These are phyloP conservation scores for Manis javanica DNA, from an alignment of 2,797 vertebrate genomes.

Conservation along the genomic window DNA sequence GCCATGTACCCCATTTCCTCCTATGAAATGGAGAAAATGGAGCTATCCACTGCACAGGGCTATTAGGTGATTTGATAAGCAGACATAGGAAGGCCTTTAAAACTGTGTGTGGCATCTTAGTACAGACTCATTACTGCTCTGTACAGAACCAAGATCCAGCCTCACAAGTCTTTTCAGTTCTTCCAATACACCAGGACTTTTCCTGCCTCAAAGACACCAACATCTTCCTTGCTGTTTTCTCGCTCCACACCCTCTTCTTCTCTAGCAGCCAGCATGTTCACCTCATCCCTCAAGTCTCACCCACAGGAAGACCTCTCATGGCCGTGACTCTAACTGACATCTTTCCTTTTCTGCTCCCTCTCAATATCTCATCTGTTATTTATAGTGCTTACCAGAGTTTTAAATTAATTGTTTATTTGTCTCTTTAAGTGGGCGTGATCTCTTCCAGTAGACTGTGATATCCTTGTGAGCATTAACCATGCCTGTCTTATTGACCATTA, in stretches of 20 bases:
- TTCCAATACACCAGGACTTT: not conserved
- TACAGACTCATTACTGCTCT: not conserved
- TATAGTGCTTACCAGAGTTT: not conserved
- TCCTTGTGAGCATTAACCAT: not conserved
- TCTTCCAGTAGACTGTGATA: not conserved
- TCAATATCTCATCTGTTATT: not conserved
- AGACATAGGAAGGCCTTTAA: not conserved
- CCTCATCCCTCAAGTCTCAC: not conserved
- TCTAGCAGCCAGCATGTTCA: not conserved
- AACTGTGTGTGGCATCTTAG: not conserved
- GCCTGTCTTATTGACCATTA: not conserved
- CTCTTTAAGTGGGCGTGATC: not conserved
- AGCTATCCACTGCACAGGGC: not conserved
- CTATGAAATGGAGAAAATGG: not conserved
- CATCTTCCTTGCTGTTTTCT: not conserved
- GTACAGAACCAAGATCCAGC: not conserved
- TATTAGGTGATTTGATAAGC: not conserved
- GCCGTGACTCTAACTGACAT: not conserved
- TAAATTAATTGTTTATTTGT: not conserved
- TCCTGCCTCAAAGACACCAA: not conserved
- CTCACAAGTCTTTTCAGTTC: not conserved
- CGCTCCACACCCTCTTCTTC: fast-evolving
- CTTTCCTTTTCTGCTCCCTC: not conserved
- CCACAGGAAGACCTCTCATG: not conserved
- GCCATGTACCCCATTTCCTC: not conserved